Conservation (phyloP, 92 coral and sea anemone genomes). For the Umimayanthus chanpuru region DNA sequence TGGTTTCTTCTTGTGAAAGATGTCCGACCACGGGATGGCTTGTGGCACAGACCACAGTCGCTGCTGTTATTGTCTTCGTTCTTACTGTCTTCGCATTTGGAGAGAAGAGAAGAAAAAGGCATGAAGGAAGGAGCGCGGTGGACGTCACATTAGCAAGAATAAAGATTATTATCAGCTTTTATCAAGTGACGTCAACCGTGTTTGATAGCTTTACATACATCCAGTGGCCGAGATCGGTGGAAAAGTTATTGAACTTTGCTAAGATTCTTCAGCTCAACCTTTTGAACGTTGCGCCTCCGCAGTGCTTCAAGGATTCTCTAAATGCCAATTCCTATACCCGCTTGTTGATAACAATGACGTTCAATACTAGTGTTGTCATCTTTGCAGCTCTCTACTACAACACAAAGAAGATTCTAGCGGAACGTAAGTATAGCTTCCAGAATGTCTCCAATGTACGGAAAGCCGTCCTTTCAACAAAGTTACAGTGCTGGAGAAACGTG, state of each 20-base stretch:
- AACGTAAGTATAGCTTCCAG: background rate
- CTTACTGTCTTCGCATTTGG: constrained; percentile 39
- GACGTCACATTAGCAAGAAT: constrained; percentile 60
- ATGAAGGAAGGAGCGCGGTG: constrained; percentile 26
- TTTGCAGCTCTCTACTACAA: constrained; percentile 41
- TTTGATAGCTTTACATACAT: constrained; percentile 63
- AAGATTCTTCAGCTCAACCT: constrained; percentile 64
- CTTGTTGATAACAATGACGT: constrained; percentile 36
- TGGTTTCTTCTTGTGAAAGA: constrained; percentile 52
- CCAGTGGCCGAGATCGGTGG: constrained; percentile 58
- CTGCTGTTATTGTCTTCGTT: constrained; percentile 11
- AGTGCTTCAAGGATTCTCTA: constrained; percentile 50
- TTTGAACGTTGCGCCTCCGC: constrained; percentile 55
- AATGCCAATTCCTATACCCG: constrained; percentile 55
- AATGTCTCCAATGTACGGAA: background rate
- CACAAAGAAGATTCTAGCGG: constrained; percentile 20
- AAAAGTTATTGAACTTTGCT: constrained; percentile 49
- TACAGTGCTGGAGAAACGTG: constrained; percentile 52
- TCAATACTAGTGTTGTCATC: constrained; percentile 36
- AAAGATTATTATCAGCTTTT: constrained; percentile 66
- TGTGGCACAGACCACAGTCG: constrained; percentile 45
- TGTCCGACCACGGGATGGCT: constrained; percentile 61
- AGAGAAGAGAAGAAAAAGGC: constrained; percentile 22
- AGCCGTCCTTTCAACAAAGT: constrained; percentile 8
- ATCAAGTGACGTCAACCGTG: constrained; percentile 60